Percentiles rank a stretch among this genome's conserved stretches.
Conservation (phyloP, 1,140 invertebrate species). For the Rhopalosiphum maidis region DNA sequence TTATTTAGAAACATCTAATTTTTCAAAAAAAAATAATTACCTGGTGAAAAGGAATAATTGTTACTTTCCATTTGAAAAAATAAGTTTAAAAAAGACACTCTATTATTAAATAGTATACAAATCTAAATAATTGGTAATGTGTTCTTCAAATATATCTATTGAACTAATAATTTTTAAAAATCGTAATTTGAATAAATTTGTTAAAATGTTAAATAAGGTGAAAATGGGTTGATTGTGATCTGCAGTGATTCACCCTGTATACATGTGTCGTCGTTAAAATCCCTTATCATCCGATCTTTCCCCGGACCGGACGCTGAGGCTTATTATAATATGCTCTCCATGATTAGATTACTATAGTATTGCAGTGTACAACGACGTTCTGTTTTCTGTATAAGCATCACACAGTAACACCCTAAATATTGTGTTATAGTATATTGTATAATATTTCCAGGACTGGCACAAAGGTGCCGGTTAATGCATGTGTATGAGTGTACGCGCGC, state of each 20-base stretch:
- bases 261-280: neutral
- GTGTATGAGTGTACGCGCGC: neutral
- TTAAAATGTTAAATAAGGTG: neutral
- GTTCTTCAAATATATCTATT: too few species aligned
- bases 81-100: neutral
- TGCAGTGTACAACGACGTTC: neutral
- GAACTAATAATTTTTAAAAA: neutral
- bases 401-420: neutral
- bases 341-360: neutral
- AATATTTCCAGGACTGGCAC: neutral
- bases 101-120: neutral
- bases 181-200: neutral
- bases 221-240: neutral
- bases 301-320: slow-evolving; percentile 10
- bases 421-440: neutral
- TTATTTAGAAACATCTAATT: neutral
- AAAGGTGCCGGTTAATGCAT: slow-evolving; percentile 5
- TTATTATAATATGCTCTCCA: neutral
- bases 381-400: slow-evolving; percentile 25
- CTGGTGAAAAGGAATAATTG: too few species aligned
- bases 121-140: neutral
- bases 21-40: neutral
- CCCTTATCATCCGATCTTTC: slow-evolving; percentile 24
- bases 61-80: neutral
- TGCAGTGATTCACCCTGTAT: neutral